Evolutionary conservation across 2,797 vertebrate species (phyloP), one percentile per base, ranked within the genome.

Genomic region (Australoheros facetus): DNA sequence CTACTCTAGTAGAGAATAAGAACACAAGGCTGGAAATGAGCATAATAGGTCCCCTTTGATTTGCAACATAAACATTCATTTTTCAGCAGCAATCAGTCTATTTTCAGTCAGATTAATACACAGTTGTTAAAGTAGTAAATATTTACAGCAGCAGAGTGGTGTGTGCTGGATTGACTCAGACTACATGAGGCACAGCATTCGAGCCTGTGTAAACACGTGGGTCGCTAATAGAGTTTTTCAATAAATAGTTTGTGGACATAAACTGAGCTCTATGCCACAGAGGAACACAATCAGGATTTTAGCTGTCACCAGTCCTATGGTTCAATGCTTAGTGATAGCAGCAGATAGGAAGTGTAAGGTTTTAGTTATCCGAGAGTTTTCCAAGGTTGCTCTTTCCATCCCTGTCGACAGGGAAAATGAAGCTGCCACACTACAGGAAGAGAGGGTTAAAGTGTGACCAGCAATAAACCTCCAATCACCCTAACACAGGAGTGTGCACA

Each of bases 361-460:
- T 69, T 26, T 6, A 19, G 42, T 69, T 10, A 0, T 19, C 19
- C 51, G 10, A 69, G 51, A n/a, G 64, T 62, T 13, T n/a, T 28
- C 73, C 13, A 48, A 48, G 26, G 37, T 34, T 48, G 66, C 53
- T 53, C n/a, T 71, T 72, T 56, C 23, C 23, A 72, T 42, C 32
- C 14, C 1, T 30, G 10, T 66, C 28, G 23, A 66, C 23, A 48
- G 56, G 80, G 45, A 30, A 83, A 87, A 85, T 89, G 79, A 91
- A 87, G 59, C 81, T 86, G 81, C 70, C 80, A 89, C 39, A 78
- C 80, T 34, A 69, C 80, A 75, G 87, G 76, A 87, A 80, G 83
- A 77, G 23, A 69, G 56, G 82, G 90, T 92, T 90, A 84, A 93
- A 91, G 89, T 89, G 91, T 93, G 85, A 92, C 91, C 84, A 83